Percentiles rank a stretch among this genome's conserved stretches.
Evolutionary conservation across 2,113 vertebrate genomes (phyloP).

Genomic region (Symphodus melops): DNA sequence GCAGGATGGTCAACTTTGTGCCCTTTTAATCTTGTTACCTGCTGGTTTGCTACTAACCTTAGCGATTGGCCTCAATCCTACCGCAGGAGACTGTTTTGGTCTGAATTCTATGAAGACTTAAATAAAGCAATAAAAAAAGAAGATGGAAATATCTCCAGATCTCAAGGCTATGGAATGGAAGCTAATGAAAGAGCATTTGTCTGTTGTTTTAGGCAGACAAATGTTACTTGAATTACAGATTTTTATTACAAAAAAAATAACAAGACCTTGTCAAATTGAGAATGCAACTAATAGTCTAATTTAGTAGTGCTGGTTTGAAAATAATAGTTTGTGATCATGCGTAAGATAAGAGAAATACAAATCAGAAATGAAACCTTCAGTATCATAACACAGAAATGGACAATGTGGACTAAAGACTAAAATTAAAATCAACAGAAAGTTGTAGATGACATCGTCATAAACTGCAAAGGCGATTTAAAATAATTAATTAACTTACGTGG

Average conservation of each 20-base stretch:
- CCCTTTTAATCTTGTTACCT: conserved; percentile 71
- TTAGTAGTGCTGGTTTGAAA: too few relatives aligned
- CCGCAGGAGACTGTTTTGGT: conserved; percentile 34
- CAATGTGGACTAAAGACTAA: neutral
- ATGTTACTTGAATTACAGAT: neutral
- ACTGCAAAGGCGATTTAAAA: neutral
- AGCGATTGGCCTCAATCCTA: conserved; percentile 73
- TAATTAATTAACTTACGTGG: conserved; percentile 60
- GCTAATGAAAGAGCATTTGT: neutral
- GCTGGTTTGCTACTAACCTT: conserved; percentile 39
- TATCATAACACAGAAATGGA: neutral
- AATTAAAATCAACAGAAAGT: neutral
- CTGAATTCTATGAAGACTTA: conserved; percentile 62
- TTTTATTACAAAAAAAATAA: neutral
- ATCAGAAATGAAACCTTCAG: neutral
- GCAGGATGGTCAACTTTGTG: conserved; percentile 3
- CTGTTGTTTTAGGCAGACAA: neutral
- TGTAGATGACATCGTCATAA: too few relatives aligned
- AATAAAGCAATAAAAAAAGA: conserved; percentile 8
- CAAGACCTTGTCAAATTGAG: neutral
- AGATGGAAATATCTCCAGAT: neutral
- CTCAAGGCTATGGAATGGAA: neutral
- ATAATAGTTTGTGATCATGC: too few relatives aligned
- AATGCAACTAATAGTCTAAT: too few relatives aligned
- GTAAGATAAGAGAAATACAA: neutral